These are phyloP conservation scores for Caenorhabditis brenneri DNA, from an alignment of 1,140 invertebrate species.

Conservation along the genomic window DNA sequence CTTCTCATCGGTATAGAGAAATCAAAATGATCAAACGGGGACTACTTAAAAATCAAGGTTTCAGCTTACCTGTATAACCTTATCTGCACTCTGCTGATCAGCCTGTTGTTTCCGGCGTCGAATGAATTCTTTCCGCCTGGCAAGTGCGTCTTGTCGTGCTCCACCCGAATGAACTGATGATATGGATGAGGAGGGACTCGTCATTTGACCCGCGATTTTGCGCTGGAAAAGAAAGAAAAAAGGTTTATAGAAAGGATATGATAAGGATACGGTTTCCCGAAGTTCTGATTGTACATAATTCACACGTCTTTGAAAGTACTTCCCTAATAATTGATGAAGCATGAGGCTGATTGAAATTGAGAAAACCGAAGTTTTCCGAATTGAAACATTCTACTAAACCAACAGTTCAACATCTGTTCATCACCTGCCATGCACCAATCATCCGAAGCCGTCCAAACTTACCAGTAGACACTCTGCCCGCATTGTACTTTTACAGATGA, in stretches of 20 bases:
- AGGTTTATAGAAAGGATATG: not conserved
- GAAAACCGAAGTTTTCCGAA: no score
- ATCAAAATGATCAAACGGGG: no score
- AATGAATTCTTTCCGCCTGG: constrained; percentile 69
- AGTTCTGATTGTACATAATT: no score
- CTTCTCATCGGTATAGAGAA: no score
- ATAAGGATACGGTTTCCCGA: no score
- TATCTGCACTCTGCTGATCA: constrained; percentile 65
- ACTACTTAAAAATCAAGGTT: no score
- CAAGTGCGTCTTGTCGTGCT: constrained; percentile 59
- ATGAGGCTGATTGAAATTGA: no score
- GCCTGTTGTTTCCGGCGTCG: constrained; percentile 65
- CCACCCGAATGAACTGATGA: constrained; percentile 60
- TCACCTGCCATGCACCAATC: not conserved
- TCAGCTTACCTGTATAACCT: constrained; percentile 64
- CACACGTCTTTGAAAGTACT: no score
- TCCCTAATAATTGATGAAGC: no score
- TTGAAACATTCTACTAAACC: no score
- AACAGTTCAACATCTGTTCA: not conserved
- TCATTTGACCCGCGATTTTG: constrained; percentile 70
- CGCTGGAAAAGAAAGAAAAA: constrained; percentile 28
- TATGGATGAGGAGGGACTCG: constrained; percentile 77
- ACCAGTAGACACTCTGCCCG: not conserved
- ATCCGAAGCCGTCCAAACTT: not conserved
- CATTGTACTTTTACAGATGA: not conserved